A percentile compares a stretch with the other conserved stretches of the same genome.
These are phyloP conservation scores for Metallyticus violacea DNA, from an alignment of 2,888 invertebrate species.

Conservation along the genomic window DNA sequence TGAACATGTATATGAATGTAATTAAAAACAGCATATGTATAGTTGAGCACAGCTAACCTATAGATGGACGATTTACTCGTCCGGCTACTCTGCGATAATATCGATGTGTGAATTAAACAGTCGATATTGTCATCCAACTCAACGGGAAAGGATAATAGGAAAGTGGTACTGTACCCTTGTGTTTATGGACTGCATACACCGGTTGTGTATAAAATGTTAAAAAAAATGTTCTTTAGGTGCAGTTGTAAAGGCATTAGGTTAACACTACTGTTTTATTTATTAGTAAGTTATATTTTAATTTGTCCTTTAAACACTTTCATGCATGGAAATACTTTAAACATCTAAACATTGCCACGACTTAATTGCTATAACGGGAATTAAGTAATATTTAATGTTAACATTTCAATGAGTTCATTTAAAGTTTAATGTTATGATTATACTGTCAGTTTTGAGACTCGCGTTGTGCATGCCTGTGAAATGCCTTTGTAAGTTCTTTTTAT, in stretches of 20 bases:
- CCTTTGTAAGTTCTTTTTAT: no score
- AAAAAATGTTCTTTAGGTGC: slow-evolving; percentile 20
- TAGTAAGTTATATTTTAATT: slow-evolving; percentile 35
- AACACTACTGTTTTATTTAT: slow-evolving; percentile 34
- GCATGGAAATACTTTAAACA: not conserved
- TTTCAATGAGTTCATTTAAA: no score
- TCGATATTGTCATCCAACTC: not conserved
- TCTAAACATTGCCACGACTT: not conserved
- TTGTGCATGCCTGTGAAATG: no score
- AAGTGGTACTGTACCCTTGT: not conserved
- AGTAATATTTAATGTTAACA: not conserved
- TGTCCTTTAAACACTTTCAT: not conserved
- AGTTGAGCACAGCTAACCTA: no score
- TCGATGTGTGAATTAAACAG: not conserved
- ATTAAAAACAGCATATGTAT: no score
- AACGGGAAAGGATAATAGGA: not conserved
- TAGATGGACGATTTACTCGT: not conserved
- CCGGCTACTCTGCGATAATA: not conserved
- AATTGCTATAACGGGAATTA: not conserved
- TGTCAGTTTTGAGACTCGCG: no score
- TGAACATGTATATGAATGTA: no score
- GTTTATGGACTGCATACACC: slow-evolving; percentile 11
- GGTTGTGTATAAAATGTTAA: slow-evolving; percentile 17
- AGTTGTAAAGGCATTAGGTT: slow-evolving; percentile 30
- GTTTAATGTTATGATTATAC: no score